Percentiles rank a stretch among this genome's conserved stretches.
Evolutionary conservation across 2,888 invertebrate genomes (phyloP).

Genomic region (Dusona sp.): DNA sequence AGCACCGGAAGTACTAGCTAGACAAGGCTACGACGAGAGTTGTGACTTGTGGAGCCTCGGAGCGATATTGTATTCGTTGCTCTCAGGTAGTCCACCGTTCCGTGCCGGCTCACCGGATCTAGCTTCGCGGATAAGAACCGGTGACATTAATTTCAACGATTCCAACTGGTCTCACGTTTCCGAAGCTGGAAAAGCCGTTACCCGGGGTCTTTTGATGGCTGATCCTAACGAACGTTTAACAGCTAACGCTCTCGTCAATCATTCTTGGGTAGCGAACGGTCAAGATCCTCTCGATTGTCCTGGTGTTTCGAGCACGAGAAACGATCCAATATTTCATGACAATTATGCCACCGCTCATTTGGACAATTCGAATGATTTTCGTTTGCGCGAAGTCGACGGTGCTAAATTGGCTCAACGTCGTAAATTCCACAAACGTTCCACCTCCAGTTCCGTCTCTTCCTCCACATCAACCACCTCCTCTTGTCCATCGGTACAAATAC

Average conservation of each 20-base stretch:
- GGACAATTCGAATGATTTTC: constrained; percentile 84
- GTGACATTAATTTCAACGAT: constrained; percentile 91
- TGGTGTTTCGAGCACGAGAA: neutral
- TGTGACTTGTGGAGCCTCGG: constrained; percentile 99
- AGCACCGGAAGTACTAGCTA: constrained; percentile 95
- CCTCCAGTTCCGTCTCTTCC: constrained; percentile 83
- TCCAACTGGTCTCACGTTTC: constrained; percentile 91
- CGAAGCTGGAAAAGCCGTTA: constrained; percentile 90
- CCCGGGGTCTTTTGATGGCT: constrained; percentile 91
- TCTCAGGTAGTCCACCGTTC: constrained; percentile 96
- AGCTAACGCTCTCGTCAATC: constrained; percentile 88
- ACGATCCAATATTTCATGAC: neutral
- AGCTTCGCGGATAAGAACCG: constrained; percentile 92
- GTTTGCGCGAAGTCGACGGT: constrained; percentile 89
- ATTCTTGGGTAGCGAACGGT: constrained; percentile 88
- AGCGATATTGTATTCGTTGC: constrained; percentile 94
- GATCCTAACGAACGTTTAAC: constrained; percentile 91
- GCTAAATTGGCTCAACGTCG: constrained; percentile 90
- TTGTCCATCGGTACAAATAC: constrained; percentile 74
- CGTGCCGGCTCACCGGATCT: constrained; percentile 90
- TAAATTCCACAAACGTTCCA: constrained; percentile 87
- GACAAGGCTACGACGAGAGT: constrained; percentile 94
- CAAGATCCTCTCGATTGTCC: neutral
- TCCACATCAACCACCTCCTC: constrained; percentile 84
- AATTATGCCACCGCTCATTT: neutral